Conservation (phyloP, 2,888 invertebrate genomes). For the Pollenia labialis region DNA sequence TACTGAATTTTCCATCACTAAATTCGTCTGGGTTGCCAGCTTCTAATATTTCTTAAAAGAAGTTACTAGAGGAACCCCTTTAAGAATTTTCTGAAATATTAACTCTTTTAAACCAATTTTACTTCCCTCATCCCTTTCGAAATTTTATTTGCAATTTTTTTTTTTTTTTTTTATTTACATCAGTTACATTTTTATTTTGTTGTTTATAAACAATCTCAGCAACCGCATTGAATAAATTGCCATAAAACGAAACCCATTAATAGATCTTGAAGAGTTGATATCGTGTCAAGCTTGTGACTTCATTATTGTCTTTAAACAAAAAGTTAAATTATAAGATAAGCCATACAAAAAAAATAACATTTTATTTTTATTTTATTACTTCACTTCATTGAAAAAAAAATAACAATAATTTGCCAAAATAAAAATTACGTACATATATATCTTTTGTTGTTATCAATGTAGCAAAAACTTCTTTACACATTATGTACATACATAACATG, state of each 20-base stretch:
- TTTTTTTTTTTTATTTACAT: background rate
- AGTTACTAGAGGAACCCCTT: too few species aligned
- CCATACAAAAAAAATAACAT: background rate
- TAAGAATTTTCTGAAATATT: too few species aligned
- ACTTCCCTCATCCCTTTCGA: background rate
- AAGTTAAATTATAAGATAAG: slow-evolving; percentile 14
- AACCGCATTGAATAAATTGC: background rate
- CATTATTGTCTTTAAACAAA: slow-evolving; percentile 32
- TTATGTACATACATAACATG: background rate
- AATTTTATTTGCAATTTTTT: slow-evolving; percentile 2
- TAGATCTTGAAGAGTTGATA: slow-evolving; percentile 45
- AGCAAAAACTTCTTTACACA: background rate
- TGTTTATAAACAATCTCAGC: background rate
- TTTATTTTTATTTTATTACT: background rate
- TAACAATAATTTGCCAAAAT: background rate
- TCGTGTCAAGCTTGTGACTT: slow-evolving; percentile 45
- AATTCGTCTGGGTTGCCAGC: too few species aligned
- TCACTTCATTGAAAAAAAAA: background rate
- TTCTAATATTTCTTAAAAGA: too few species aligned
- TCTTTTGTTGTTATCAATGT: background rate
- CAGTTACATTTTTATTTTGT: slow-evolving; percentile 5
- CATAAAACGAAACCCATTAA: slow-evolving; percentile 34
- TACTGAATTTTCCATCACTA: too few species aligned
- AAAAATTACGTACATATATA: background rate
- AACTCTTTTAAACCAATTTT: too few species aligned